A percentile compares a stretch with the other conserved stretches of the same genome.
phyloP scores from a whole-genome alignment of 2,888 invertebrate genomes.

The Sussaba pulchella region DNA sequence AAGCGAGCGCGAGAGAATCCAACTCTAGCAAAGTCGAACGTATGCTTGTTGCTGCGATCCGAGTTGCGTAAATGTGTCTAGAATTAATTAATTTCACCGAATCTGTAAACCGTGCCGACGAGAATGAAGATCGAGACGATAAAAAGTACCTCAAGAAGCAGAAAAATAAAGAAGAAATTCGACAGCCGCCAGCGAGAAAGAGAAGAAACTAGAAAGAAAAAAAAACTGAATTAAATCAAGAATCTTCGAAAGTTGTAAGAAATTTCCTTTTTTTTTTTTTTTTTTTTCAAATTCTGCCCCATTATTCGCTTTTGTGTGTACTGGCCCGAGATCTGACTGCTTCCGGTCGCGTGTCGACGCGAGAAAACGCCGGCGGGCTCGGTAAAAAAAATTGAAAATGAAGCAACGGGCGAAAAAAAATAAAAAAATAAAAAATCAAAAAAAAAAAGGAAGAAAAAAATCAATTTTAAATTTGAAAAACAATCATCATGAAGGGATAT shows the following conservation, averaged over 20 bases:
- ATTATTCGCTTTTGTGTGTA: conserved; percentile 35
- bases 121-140: conserved; percentile 24
- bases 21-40: conserved; percentile 67
- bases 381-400: conserved; percentile 21
- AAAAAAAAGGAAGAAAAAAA: conserved; percentile 14
- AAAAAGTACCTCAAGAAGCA: not conserved
- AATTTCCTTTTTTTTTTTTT: conserved; percentile 41
- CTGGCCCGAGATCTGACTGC: conserved; percentile 14
- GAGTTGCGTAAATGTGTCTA: conserved; percentile 78
- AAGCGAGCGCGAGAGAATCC: conserved; percentile 11
- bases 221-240: conserved; percentile 44
- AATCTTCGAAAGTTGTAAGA: conserved; percentile 56
- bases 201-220: conserved; percentile 41
- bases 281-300: not conserved
- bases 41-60: conserved; percentile 73
- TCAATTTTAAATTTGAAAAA: conserved; percentile 8
- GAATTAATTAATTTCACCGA: conserved; percentile 71
- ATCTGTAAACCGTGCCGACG: conserved; percentile 54
- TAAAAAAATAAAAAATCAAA: conserved; percentile 5
- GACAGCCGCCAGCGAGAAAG: conserved; percentile 27
- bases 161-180: not conserved
- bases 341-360: not conserved
- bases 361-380: not conserved
- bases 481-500: conserved; percentile 40
- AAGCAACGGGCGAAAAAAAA: conserved; percentile 31